Conservation (phyloP, 2,888 invertebrate species). For the Pteria penguin region DNA sequence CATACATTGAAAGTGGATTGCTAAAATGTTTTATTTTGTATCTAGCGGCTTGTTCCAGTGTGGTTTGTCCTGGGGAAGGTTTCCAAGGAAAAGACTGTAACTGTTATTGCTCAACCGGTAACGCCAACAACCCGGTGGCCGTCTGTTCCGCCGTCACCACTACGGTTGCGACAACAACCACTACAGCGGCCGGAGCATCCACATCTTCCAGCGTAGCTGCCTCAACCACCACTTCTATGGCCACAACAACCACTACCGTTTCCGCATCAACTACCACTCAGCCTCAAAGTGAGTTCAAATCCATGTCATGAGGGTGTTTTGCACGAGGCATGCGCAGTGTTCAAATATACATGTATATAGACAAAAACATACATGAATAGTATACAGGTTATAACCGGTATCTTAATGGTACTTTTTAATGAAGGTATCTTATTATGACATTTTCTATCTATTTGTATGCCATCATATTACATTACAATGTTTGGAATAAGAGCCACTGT, state of each 20-base stretch:
- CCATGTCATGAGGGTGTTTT: too few relatives aligned
- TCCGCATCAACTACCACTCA: conserved; percentile 6
- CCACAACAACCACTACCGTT: conserved; percentile 17
- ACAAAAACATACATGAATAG: too few relatives aligned
- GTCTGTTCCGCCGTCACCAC: conserved; percentile 3
- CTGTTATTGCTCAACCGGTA: conserved; percentile 54
- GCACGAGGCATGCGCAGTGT: too few relatives aligned
- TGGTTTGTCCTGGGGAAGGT: conserved; percentile 57
- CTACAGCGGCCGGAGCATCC: background rate
- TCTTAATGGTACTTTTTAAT: too few relatives aligned
- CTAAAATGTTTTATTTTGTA: background rate
- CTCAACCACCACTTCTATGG: background rate
- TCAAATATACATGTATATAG: too few relatives aligned
- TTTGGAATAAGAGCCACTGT: too few relatives aligned
- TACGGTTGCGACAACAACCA: background rate
- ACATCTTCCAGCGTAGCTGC: background rate
- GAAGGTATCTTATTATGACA: too few relatives aligned
- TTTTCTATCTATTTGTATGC: too few relatives aligned
- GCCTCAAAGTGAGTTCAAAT: conserved; percentile 6
- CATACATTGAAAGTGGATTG: too few relatives aligned
- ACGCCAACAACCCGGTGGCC: conserved; percentile 49
- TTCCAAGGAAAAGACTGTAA: conserved; percentile 64
- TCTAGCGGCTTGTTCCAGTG: conserved; percentile 3
- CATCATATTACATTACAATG: too few relatives aligned
- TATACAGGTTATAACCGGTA: too few relatives aligned